These are phyloP conservation scores for Alviniconcha marisindica DNA, from an alignment of 1,140 invertebrate species.

Conservation along the genomic window DNA sequence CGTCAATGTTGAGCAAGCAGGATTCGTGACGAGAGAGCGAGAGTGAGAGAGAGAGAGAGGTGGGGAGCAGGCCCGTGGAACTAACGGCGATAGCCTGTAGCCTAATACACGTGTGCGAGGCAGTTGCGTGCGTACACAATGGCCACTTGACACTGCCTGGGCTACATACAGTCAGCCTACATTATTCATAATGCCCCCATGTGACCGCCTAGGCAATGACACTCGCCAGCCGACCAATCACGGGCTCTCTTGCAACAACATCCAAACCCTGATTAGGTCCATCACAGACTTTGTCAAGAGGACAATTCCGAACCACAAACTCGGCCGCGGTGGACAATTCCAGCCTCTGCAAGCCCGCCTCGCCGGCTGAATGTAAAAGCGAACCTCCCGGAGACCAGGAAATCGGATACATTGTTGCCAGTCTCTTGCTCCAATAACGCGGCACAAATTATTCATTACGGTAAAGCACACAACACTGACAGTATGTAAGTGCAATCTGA, in stretches of 20 bases:
- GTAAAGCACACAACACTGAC: too few relatives aligned
- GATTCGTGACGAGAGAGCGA: not conserved
- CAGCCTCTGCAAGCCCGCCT: too few relatives aligned
- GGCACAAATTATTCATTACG: too few relatives aligned
- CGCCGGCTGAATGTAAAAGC: too few relatives aligned
- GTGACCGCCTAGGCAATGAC: slow-evolving; percentile 8
- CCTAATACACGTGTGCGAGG: not conserved
- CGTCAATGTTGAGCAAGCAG: not conserved
- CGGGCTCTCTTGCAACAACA: not conserved
- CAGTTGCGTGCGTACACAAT: not conserved
- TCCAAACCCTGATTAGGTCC: not conserved
- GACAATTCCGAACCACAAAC: too few relatives aligned
- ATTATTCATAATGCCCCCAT: slow-evolving; percentile 24
- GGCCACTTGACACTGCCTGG: slow-evolving; percentile 13
- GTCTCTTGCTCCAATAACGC: too few relatives aligned
- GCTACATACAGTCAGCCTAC: slow-evolving; percentile 12
- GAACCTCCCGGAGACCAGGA: too few relatives aligned
- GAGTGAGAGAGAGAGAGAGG: too few relatives aligned
- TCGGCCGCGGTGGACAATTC: not conserved
- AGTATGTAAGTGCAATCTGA: too few relatives aligned
- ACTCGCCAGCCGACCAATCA: not conserved
- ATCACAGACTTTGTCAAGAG: too few relatives aligned
- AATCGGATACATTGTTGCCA: too few relatives aligned
- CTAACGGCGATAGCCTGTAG: not conserved
- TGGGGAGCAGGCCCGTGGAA: too few relatives aligned